Evolutionary conservation across 2,888 invertebrate species (phyloP), one percentile per base, ranked within the genome.

Genomic region (Pseudeuparius sepicola): DNA sequence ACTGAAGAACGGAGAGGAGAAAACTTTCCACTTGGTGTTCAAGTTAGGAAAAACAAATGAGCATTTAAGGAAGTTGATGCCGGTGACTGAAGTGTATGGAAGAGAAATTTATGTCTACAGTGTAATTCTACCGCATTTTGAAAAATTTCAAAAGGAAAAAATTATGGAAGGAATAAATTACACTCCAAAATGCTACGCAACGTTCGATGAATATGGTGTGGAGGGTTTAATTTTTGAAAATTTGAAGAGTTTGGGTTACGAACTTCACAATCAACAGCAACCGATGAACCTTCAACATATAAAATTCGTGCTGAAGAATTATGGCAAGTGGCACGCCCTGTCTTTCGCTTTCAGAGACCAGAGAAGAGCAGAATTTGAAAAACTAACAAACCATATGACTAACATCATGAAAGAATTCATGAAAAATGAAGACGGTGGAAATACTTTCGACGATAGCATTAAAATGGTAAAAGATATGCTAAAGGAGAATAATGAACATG

Each of bases 311-410:
- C 24, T 46, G 20, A 35, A 34, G 16, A 30, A 41, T 15, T 42
- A 45, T 9, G 47, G 42, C 12, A 41, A 41, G 30, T 40, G 42
- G 16, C 49, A 49, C 20, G 45, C 47, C 4, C 11, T 46, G 1
- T 46, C 49, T 9, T 45, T 49, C 14, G 47, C 45, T 2, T 16
- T 47, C 11, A 33, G 39, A 11, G 24, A 39, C 17, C 46, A 44
- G 24, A 34, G 40, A 4, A 15, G 11, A 4, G 30, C 34, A 4
- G 34, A 31, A 33, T 47, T 42, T 23, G 24, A 34, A 9, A 11
- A 20, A 4, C 13, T 39, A n/a, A 36, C 35, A 3, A 2, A 9
- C 5, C 29, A 34, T 14, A 32, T 31, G 38, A 31, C 28, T 27
- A 24, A 23, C 24, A 14, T 25, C 3, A 31, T 14, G 13, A 24